Base-by-base conservation (phyloP, 1,140 invertebrate genomes). In the Drosophila ambigua region DNA sequence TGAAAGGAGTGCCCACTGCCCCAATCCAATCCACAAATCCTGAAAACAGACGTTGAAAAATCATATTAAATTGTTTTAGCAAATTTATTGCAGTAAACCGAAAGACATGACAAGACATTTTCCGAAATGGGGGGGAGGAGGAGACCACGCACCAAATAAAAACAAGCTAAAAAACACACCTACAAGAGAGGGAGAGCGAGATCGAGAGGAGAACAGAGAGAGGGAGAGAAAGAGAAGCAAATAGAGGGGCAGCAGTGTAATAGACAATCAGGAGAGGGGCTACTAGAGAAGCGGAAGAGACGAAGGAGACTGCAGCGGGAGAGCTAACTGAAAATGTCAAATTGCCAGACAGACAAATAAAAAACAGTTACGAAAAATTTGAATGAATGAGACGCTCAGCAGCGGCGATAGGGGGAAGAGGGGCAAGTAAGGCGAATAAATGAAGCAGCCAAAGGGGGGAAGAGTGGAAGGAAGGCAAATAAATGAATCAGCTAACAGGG, bases 31-130 rank as follows among this genome's bases (percentile, higher is more conserved):
- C 31, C 62, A 35, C 74, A 76, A 61, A 66, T 45, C 59, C 35
- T 39, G 13, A 35, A 63, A 58, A 46, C 54, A 31, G 48, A 63
- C 58, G 35, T 23, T 53, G 48, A 54, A 55, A 58, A 64, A 55
- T 66, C 79, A 62, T 82, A 82, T 83, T 78, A 82, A 82, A 82
- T 83, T 82, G 78, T 82, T 82, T 72, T 82, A 82, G 58, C 63
- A 83, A 74, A 82, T 82, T 82, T 82, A 82, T 82, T 82, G 74
- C 79, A 78, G 71, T 83, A 74, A 68, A 83, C 59, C 61, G 35
- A 65, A 44, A 74, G 63, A 83, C 79, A 61, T 83, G 79, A 82
- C 79, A 83, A 60, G 35, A 39, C 79, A 65, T 72, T 46, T 58
- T 57, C 45, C 66, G 20, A 65, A 54, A 9, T 39, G 13, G 26